Conservation (phyloP, 2,888 invertebrate species). For the Acanthococcus lagerstroemiae region DNA sequence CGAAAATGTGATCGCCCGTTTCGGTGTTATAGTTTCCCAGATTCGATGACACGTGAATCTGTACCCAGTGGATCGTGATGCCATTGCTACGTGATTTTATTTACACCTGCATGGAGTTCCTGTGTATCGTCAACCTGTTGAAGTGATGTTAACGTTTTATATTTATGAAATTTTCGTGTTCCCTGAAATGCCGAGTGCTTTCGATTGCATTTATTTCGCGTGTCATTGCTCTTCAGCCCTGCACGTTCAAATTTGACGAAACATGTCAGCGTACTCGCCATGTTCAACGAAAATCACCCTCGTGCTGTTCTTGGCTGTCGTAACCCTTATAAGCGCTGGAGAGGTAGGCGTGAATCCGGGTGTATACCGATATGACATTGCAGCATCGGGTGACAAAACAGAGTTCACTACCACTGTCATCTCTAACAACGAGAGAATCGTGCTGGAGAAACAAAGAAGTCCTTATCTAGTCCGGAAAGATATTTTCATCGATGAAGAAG, state of each 20-base stretch:
- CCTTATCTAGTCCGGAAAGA: constrained; percentile 72
- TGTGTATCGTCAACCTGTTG: no score
- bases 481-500: constrained; percentile 64
- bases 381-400: neutral
- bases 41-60: no score
- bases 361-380: neutral
- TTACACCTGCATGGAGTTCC: no score
- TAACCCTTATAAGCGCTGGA: neutral
- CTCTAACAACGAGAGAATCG: neutral
- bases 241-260: constrained; percentile 1
- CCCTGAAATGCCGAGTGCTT: neutral
- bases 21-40: no score
- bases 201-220: neutral
- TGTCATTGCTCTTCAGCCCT: neutral
- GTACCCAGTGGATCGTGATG: no score
- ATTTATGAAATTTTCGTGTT: neutral
- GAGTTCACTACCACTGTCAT: neutral
- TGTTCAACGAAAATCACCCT: neutral
- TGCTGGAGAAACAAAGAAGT: constrained; percentile 42
- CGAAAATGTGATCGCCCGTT: no score
- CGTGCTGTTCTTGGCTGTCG: neutral
- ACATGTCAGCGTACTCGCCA: neutral
- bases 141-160: neutral
- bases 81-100: no score
- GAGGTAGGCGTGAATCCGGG: neutral